phyloP scores from a whole-genome alignment of 2,797 vertebrate species.

The Hyperoplus immaculatus region DNA sequence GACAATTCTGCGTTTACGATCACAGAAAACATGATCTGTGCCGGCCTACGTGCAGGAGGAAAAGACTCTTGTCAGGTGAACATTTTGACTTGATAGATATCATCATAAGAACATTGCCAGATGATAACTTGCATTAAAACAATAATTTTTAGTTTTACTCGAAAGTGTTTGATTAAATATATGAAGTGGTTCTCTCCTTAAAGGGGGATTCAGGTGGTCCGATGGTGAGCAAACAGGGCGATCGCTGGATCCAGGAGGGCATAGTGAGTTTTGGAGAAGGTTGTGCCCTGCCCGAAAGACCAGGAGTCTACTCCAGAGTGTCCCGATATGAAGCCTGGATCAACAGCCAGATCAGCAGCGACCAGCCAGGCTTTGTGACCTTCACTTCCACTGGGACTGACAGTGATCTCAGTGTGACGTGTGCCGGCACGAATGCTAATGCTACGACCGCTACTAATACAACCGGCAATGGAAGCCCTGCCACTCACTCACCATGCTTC shows the following conservation, averaged over 20 bases:
- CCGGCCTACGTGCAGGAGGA: too few species aligned
- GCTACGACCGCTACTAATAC: fast-evolving
- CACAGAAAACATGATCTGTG: too few species aligned
- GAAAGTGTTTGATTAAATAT: too few species aligned
- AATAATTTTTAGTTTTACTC: too few species aligned
- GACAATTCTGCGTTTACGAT: too few species aligned
- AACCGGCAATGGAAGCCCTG: background rate
- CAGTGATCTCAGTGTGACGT: conserved; percentile 63
- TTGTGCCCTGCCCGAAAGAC: conserved; percentile 40
- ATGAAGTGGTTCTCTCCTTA: background rate
- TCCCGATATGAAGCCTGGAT: conserved; percentile 75
- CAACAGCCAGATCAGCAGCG: conserved; percentile 22
- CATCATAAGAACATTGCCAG: too few species aligned
- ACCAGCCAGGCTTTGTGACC: conserved; percentile 51
- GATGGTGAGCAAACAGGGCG: conserved; percentile 49
- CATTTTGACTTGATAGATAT: too few species aligned
- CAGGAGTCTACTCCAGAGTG: conserved; percentile 74
- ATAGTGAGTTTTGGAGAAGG: conserved; percentile 64
- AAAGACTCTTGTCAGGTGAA: too few species aligned
- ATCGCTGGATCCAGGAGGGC: conserved; percentile 64
- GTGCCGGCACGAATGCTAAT: background rate
- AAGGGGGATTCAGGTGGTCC: conserved; percentile 80
- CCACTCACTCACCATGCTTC: background rate
- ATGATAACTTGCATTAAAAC: too few species aligned
- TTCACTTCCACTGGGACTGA: conserved; percentile 64